Base-by-base conservation (phyloP, 1,140 invertebrate genomes). In the Ladona fulva region DNA sequence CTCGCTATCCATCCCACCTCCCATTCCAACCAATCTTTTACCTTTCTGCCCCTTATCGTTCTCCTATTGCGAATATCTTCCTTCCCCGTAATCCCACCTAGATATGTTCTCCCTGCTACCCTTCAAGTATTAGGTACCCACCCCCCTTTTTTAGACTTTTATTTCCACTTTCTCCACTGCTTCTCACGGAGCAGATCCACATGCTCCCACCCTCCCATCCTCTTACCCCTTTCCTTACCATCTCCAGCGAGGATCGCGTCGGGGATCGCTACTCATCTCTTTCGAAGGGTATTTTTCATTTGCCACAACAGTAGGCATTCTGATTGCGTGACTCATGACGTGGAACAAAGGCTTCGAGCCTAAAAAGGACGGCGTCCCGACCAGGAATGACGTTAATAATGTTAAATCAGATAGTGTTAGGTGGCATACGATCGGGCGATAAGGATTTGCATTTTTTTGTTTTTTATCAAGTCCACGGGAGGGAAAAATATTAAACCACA, bases 251-350 rank as follows among this genome's bases (percentile, higher is more conserved):
- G 44, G 44, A 52, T 52, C 52, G 52, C 52, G 52, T 12, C 52
- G 52, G n/a, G 52, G n/a, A 66, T 66, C 52, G n/a, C 16, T 66
- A 22, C 52, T 66, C 52, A 66, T 66, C 52, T 66, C 5, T 66
- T 66, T 66, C 52, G 52, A 66, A 66, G 52, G 16, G n/a, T 66
- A 66, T 66, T 66, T 66, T 66, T 66, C 52, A 66, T 66, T 66
- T 66, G 52, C 52, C 52, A 66, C 52, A 66, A 66, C 52, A 66
- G 52, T 19, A 66, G 52, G 52, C 52, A 66, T 66, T 66, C 52
- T 66, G 52, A 66, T 66, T 66, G 52, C 52, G 52, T 66, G 52
- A 66, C 52, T 66, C 52, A 66, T 66, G 52, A 66, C 52, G 52
- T 66, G 52, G 52, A 66, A 66, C 52, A 66, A 66, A 66, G 52